A percentile compares a stretch with the other conserved stretches of the same genome.
phyloP scores from a whole-genome alignment of 2,888 invertebrate species.

The Neoscelio sp. region DNA sequence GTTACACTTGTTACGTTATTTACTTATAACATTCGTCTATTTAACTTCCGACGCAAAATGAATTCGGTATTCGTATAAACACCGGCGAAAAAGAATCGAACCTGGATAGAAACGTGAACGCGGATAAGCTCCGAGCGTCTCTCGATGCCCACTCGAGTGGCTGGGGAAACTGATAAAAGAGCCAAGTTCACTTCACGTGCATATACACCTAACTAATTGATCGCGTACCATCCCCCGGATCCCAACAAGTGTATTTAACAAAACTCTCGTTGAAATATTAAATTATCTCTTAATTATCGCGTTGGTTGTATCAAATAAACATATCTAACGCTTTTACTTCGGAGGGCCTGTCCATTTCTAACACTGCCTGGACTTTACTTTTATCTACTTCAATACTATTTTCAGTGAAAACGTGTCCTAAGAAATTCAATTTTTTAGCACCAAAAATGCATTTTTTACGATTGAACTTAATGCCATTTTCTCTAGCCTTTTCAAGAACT shows the following conservation, averaged over 20 bases:
- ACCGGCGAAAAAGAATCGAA: slow-evolving; percentile 46
- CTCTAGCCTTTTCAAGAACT: slow-evolving; percentile 39
- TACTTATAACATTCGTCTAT: too few relatives aligned
- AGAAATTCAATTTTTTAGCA: slow-evolving; percentile 19
- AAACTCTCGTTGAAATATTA: slow-evolving; percentile 21
- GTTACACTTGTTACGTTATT: too few relatives aligned
- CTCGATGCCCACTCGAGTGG: slow-evolving; percentile 45
- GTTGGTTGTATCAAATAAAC: too few relatives aligned
- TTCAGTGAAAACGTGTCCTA: slow-evolving; percentile 45
- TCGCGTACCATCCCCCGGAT: slow-evolving; percentile 3
- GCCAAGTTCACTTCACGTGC: slow-evolving; percentile 42
- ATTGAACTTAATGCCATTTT: slow-evolving; percentile 50
- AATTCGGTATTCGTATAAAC: slow-evolving; percentile 25
- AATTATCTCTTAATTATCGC: slow-evolving; percentile 20
- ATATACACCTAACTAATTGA: slow-evolving; percentile 51
- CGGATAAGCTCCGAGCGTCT: slow-evolving; percentile 57
- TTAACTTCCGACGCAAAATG: slow-evolving; percentile 17
- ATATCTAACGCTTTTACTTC: slow-evolving; percentile 29
- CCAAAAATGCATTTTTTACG: slow-evolving; percentile 47
- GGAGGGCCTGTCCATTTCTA: slow-evolving; percentile 15
- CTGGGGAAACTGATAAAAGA: slow-evolving; percentile 54
- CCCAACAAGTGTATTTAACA: slow-evolving; percentile 8
- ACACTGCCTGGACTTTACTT: slow-evolving; percentile 54
- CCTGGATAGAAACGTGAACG: slow-evolving; percentile 28
- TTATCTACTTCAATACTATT: slow-evolving; percentile 47